Conservation (phyloP, 2,113 vertebrate species). For the Bos javanicus region DNA sequence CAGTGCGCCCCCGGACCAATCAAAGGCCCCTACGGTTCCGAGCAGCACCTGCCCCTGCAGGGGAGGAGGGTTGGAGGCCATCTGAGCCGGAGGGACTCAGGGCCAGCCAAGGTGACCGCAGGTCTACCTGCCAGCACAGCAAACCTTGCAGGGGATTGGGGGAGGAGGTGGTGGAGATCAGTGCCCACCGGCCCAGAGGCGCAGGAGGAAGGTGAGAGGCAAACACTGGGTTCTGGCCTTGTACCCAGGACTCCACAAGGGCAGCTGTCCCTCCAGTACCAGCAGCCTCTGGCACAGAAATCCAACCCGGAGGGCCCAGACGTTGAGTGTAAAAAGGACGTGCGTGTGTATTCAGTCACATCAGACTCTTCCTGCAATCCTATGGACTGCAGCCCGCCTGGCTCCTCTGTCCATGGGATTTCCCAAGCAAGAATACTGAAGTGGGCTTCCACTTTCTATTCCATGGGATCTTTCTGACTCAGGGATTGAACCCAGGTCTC, state of each 20-base stretch:
- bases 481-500: not conserved
- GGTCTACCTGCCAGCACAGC: not conserved
- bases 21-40: constrained; percentile 84
- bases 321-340: not conserved
- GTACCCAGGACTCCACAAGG: not conserved
- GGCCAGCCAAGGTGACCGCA: not conserved
- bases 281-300: not conserved
- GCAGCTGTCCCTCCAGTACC: not conserved
- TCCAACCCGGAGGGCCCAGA: not conserved
- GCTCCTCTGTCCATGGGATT: not conserved
- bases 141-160: not conserved
- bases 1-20: constrained; percentile 85
- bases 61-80: not conserved
- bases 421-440: not conserved
- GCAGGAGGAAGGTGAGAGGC: not conserved
- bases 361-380: not conserved
- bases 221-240: not conserved
- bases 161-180: not conserved
- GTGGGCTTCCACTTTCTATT: not conserved
- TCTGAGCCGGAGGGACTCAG: not conserved
- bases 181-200: not conserved
- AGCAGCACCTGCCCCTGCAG: constrained; percentile 79
- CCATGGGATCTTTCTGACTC: not conserved
- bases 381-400: not conserved
- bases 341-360: not conserved